Percentiles rank a stretch among this genome's conserved stretches.
Evolutionary conservation across 2,888 invertebrate species (phyloP).

Genomic region (Fragum fragum): DNA sequence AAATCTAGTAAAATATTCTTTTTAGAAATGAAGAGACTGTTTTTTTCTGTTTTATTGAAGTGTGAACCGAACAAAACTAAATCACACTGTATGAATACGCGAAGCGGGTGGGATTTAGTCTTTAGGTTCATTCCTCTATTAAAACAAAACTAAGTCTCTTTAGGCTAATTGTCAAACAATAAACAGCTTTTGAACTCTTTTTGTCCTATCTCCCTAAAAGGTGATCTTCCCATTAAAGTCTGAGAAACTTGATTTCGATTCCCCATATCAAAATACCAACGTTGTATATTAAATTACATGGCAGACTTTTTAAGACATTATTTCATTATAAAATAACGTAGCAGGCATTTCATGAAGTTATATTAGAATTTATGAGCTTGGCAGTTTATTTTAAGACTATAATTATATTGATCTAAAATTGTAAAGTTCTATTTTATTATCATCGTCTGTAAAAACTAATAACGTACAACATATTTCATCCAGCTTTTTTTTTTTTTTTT

Average conservation of each 20-base stretch:
- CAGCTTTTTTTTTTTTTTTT: no score
- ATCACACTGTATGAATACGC: no score
- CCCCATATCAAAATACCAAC: background rate
- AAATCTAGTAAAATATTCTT: no score
- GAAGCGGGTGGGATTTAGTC: no score
- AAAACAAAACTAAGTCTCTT: no score
- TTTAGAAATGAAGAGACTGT: no score
- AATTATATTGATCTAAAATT: background rate
- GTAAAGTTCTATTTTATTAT: slow-evolving; percentile 2
- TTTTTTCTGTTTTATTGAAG: no score
- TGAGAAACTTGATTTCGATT: background rate
- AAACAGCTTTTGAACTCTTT: no score
- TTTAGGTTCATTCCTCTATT: no score
- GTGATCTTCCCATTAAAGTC: background rate
- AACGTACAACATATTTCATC: background rate
- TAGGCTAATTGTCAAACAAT: no score
- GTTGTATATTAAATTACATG: slow-evolving; percentile 3
- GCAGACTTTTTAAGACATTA: slow-evolving; percentile 6
- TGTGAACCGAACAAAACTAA: no score
- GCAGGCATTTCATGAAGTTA: slow-evolving; percentile 2
- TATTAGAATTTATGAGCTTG: slow-evolving; percentile 2
- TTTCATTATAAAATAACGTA: slow-evolving; percentile 3
- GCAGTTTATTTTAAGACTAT: background rate
- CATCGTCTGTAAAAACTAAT: background rate
- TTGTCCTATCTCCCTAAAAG: no score